phyloP scores from a whole-genome alignment of 2,113 vertebrate genomes.

The Mus pahari region DNA sequence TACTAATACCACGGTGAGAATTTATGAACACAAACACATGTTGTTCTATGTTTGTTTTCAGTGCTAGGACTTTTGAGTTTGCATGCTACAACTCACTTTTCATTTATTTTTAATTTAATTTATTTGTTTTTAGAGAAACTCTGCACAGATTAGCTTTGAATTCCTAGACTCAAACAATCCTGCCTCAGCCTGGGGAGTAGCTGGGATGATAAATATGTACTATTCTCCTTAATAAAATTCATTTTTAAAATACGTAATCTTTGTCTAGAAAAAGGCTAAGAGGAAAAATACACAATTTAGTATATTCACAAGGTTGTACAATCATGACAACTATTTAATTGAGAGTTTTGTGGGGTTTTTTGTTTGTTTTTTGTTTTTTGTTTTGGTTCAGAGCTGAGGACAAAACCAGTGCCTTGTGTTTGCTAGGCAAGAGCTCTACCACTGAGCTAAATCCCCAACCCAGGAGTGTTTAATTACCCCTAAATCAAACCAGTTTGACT shows the following conservation, averaged over 20 bases:
- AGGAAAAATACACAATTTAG: not conserved
- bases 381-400: too few species aligned
- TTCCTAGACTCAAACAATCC: not conserved
- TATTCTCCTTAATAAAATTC: slow-evolving; percentile 24
- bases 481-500: not conserved
- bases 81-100: not conserved
- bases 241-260: slow-evolving; percentile 1
- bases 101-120: not conserved
- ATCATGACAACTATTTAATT: not conserved
- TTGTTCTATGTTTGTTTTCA: not conserved
- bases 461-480: too few species aligned
- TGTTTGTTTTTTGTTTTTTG: too few species aligned
- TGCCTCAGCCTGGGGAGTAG: not conserved
- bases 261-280: not conserved
- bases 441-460: too few species aligned
- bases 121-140: not conserved
- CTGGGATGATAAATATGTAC: not conserved
- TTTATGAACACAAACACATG: not conserved
- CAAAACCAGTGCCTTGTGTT: too few species aligned
- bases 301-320: not conserved
- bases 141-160: not conserved
- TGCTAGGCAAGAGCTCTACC: too few species aligned
- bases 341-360: not conserved
- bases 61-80: not conserved
- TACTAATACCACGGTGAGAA: not conserved